Conservation (phyloP, 2,113 vertebrate genomes). For the Oncorhynchus kisutch region DNA sequence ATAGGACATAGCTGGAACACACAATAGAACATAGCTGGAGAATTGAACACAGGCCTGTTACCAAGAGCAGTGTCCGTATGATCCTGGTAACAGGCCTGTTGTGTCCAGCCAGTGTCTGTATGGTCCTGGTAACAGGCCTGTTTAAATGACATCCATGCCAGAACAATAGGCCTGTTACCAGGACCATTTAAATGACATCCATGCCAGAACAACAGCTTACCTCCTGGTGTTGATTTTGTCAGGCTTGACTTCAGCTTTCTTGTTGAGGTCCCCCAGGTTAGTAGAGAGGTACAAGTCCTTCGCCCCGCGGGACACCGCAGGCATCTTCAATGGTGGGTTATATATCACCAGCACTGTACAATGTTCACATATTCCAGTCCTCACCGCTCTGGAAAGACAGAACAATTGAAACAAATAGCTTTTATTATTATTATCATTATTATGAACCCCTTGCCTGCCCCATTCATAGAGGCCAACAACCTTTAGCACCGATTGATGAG, state of each 20-base stretch:
- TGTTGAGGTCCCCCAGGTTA: slow-evolving; percentile 93
- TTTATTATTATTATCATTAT: neutral
- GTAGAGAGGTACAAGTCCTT: slow-evolving; percentile 93
- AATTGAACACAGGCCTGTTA: no score
- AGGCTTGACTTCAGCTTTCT: slow-evolving; percentile 90
- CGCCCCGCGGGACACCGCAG: slow-evolving; percentile 87
- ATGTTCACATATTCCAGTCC: slow-evolving; percentile 44
- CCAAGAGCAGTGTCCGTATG: no score
- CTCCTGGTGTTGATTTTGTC: slow-evolving; percentile 89
- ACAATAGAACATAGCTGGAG: no score
- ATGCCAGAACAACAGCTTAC: slow-evolving; percentile 50
- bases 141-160: no score
- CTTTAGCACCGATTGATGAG: no score
- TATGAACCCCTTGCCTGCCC: neutral
- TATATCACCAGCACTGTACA: slow-evolving; percentile 34
- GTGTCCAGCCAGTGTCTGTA: no score
- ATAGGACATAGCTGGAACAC: no score
- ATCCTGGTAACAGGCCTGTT: no score
- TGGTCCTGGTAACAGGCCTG: no score
- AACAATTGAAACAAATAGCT: neutral
- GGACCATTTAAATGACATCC: neutral
- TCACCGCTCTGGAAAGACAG: slow-evolving; percentile 55
- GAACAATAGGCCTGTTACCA: neutral
- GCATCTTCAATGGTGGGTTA: slow-evolving; percentile 79
- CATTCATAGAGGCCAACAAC: no score